Evolutionary conservation across 1,140 invertebrate genomes (phyloP).

Genomic region (Neoseiulus cucumeris): DNA sequence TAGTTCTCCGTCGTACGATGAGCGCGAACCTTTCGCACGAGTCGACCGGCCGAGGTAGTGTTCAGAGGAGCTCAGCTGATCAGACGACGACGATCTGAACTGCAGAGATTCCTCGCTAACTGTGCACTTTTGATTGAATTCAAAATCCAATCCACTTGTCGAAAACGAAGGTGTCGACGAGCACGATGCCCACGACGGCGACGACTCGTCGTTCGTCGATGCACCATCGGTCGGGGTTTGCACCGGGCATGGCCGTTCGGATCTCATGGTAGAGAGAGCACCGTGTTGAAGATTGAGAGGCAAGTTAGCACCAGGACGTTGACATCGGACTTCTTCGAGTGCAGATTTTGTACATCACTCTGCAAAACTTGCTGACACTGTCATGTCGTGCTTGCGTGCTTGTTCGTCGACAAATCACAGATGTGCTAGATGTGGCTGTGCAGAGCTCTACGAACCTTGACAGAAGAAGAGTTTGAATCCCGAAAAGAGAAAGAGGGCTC

Average conservation of each 20-base stretch:
- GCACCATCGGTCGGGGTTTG: slow-evolving; percentile 3
- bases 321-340: no score
- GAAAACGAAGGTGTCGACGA: slow-evolving; percentile 19
- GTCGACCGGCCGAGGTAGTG: neutral
- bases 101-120: slow-evolving; percentile 18
- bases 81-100: slow-evolving; percentile 12
- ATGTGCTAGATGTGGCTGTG: neutral
- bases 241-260: neutral
- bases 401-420: neutral
- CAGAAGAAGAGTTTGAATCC: no score
- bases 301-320: no score
- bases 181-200: slow-evolving; percentile 20
- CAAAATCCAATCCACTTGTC: slow-evolving; percentile 18
- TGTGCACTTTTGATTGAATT: slow-evolving; percentile 20
- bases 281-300: no score
- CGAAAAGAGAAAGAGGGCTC: no score
- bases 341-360: neutral
- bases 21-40: neutral
- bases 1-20: neutral
- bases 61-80: neutral
- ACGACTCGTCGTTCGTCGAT: slow-evolving; percentile 15
- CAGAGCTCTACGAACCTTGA: no score
- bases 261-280: neutral
- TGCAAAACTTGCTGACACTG: neutral
- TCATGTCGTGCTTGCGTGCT: neutral